Evolutionary conservation across 1,140 invertebrate genomes (phyloP), one percentile per base, ranked within the genome.

Genomic region (Euura lappo): DNA sequence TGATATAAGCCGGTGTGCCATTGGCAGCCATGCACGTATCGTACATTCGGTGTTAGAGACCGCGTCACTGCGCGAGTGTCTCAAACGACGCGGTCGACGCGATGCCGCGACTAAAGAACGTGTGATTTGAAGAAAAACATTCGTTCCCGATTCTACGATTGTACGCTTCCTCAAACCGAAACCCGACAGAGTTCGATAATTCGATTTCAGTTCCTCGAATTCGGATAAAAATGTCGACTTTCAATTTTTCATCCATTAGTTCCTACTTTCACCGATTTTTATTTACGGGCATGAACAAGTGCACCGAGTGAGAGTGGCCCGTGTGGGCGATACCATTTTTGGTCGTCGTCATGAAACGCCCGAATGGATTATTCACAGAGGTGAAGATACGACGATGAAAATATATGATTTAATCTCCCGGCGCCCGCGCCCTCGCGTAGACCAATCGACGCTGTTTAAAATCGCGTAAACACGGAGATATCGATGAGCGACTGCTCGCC

Each of bases 11-110:
- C 51, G 51, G 51, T 60, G 51, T 60, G 51, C 51, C 51, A 60
- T 60, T 60, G 51, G 51, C 51, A 60, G 51, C 51, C 51, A 60
- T 60, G 51, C 51, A 60, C 51, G 51, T 60, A 60, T 8, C 10
- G 51, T 8, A 60, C 13, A 60, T 60, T n/a, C 6, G 28, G 51
- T 11, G 13, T 8, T 8, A 6, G 51, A 60, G 51, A 60, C 51
- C 51, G 51, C 51, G 51, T 11, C 51, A n/a, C 51, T 60, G 51
- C 51, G 51, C 51, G 51, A 60, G 51, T 60, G 51, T 60, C 51
- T 60, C 51, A n/a, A 60, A 60, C 10, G 51, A 60, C 51, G 51
- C 51, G 51, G 51, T 60, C 51, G 51, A 60, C 51, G 51, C 51
- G 51, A 60, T 60, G 51, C 10, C 51, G 51, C 51, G 51, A 60